A percentile compares a stretch with the other conserved stretches of the same genome.
Evolutionary conservation across 2,888 invertebrate genomes (phyloP).

Genomic region (Zeuzera pyrina): DNA sequence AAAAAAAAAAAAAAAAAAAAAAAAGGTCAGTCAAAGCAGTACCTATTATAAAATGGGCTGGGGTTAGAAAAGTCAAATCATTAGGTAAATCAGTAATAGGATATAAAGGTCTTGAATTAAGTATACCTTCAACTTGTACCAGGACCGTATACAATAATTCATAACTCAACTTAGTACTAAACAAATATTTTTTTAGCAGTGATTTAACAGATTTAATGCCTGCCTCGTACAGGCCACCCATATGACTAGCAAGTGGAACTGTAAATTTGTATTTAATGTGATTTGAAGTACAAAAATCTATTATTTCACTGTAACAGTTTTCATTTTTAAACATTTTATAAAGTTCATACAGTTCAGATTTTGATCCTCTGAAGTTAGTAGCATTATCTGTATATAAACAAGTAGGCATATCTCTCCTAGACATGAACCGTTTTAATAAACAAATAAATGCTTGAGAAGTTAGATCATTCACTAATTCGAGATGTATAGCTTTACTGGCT

Average conservation of each 20-base stretch:
- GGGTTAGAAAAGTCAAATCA: constrained; percentile 1
- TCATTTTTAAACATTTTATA: constrained; percentile 4
- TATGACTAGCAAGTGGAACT: constrained; percentile 6
- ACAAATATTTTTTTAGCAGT: constrained; percentile 2
- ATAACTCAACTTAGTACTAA: constrained; percentile 2
- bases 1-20: too few species aligned
- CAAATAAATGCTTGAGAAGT: constrained; percentile 4
- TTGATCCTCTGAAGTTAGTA: constrained; percentile 7
- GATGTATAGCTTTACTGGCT: constrained; percentile 2
- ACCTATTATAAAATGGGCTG: constrained; percentile 3
- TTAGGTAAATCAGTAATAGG: constrained; percentile 2
- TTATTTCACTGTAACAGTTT: not conserved
- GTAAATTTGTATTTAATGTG: constrained; percentile 1
- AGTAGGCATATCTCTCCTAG: constrained; percentile 6
- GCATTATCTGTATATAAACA: constrained; percentile 9
- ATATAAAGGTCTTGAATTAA: constrained; percentile 5
- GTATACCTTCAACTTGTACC: constrained; percentile 5
- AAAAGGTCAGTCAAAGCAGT: not conserved
- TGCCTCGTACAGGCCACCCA: constrained; percentile 7
- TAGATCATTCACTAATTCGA: constrained; percentile 4
- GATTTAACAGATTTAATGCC: constrained; percentile 5
- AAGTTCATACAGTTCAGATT: not conserved
- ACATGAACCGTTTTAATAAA: constrained; percentile 8
- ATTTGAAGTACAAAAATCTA: not conserved
- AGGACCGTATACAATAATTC: constrained; percentile 2